These are phyloP conservation scores for Dasyprocta punctata DNA, from an alignment of 2,113 vertebrate species.

Conservation along the genomic window DNA sequence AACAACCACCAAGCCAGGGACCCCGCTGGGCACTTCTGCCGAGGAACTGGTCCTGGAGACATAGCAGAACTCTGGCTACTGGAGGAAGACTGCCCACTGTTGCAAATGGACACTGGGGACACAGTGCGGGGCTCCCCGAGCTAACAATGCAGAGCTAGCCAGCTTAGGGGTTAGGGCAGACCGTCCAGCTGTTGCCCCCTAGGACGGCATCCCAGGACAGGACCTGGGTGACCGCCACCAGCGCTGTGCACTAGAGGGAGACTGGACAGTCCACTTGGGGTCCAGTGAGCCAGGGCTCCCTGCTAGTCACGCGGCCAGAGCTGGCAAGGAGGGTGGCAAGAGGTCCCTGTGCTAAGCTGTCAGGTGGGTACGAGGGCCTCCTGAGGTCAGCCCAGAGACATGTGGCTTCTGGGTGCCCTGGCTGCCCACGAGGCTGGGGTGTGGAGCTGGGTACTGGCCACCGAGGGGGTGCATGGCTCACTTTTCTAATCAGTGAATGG, in stretches of 20 bases:
- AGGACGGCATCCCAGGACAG: not conserved
- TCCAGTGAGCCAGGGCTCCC: not conserved
- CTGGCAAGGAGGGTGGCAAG: fast-evolving
- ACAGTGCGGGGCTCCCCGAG: not conserved
- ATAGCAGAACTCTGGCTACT: not conserved
- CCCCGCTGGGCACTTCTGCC: not conserved
- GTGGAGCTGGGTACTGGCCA: no score
- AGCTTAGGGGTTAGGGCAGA: not conserved
- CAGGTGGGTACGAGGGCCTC: not conserved
- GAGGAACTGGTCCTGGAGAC: no score
- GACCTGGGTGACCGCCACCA: no score
- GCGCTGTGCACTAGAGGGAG: not conserved
- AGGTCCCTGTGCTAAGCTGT: fast-evolving
- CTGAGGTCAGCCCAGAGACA: not conserved
- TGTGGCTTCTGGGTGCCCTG: not conserved
- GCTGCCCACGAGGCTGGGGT: no score
- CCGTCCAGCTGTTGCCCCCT: not conserved
- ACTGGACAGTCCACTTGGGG: not conserved
- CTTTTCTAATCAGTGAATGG: no score
- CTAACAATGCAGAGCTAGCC: not conserved
- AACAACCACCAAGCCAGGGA: not conserved
- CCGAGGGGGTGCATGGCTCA: not conserved
- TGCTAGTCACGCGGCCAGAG: not conserved
- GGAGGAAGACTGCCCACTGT: not conserved
- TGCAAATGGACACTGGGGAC: not conserved